These are phyloP conservation scores for Ariopsis seemanni DNA, from an alignment of 2,113 vertebrate species.

Conservation along the genomic window DNA sequence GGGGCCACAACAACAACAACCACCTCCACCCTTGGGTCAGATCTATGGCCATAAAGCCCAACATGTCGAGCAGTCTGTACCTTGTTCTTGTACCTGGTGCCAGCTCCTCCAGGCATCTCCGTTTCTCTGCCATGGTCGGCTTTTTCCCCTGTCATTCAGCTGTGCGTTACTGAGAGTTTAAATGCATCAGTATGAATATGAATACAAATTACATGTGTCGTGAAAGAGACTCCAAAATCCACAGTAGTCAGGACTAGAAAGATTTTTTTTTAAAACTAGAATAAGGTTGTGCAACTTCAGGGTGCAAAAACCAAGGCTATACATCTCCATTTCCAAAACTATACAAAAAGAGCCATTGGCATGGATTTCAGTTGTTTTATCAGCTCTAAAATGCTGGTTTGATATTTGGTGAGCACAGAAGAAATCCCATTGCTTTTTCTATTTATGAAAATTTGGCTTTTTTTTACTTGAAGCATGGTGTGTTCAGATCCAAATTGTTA, in stretches of 20 bases:
- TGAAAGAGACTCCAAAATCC: conserved; percentile 82
- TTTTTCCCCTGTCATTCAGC: conserved; percentile 65
- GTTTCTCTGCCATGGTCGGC: conserved; percentile 75
- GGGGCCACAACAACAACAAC: conserved; percentile 42
- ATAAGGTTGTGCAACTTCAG: conserved; percentile 44
- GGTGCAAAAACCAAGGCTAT: conserved; percentile 21
- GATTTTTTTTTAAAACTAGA: conserved; percentile 57
- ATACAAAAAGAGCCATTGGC: conserved; percentile 44
- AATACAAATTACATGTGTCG: conserved; percentile 68
- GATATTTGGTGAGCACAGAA: conserved; percentile 41
- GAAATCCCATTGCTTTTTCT: conserved; percentile 40
- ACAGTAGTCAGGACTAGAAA: conserved; percentile 60
- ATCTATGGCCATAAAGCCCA: conserved; percentile 71
- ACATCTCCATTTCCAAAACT: conserved; percentile 16
- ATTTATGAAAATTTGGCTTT: conserved; percentile 44
- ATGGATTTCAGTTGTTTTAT: conserved; percentile 66
- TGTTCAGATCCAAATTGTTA: conserved; percentile 63
- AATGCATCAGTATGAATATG: conserved; percentile 66
- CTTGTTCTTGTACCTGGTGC: conserved; percentile 79
- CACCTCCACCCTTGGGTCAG: conserved; percentile 59
- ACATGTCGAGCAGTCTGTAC: conserved; percentile 74
- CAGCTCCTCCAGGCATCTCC: conserved; percentile 79
- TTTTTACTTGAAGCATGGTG: conserved; percentile 59
- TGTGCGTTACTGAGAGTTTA: conserved; percentile 65
- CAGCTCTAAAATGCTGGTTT: conserved; percentile 59